phyloP scores from a whole-genome alignment of 2,888 invertebrate genomes.

The Rosalia funebris region DNA sequence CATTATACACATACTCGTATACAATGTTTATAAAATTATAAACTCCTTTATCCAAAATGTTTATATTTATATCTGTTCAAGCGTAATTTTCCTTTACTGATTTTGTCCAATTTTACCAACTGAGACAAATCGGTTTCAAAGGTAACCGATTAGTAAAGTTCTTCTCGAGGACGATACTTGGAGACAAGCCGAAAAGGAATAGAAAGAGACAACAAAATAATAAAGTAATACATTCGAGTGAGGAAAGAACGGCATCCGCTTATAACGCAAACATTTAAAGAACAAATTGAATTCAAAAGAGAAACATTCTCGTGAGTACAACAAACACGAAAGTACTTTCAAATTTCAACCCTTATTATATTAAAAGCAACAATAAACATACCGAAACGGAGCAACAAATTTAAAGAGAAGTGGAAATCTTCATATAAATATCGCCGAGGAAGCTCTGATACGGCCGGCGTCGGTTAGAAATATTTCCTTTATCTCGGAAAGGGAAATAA shows the following conservation, averaged over 20 bases:
- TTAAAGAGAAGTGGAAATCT: constrained; percentile 20
- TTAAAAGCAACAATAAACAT: constrained; percentile 32
- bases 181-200: background rate
- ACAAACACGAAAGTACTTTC: constrained; percentile 26
- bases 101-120: too few species aligned
- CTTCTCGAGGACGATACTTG: too few species aligned
- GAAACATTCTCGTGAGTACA: constrained; percentile 1
- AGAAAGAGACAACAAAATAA: background rate
- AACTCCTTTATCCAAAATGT: too few species aligned
- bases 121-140: too few species aligned
- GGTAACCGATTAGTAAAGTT: too few species aligned
- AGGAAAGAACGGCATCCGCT: constrained; percentile 3
- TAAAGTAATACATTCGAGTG: background rate
- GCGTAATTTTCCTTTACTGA: too few species aligned
- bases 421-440: constrained; percentile 25
- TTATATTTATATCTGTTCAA: too few species aligned
- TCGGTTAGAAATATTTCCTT: constrained; percentile 26
- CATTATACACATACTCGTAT: too few species aligned
- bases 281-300: constrained; percentile 22
- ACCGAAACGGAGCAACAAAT: constrained; percentile 23
- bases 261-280: constrained; percentile 7
- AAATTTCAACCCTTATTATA: constrained; percentile 27
- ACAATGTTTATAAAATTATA: too few species aligned
- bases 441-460: constrained; percentile 17
- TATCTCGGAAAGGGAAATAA: constrained; percentile 18